Percentiles rank a stretch among this genome's conserved stretches.
Evolutionary conservation across 2,888 invertebrate species (phyloP).

Genomic region (Lissonota sp.): DNA sequence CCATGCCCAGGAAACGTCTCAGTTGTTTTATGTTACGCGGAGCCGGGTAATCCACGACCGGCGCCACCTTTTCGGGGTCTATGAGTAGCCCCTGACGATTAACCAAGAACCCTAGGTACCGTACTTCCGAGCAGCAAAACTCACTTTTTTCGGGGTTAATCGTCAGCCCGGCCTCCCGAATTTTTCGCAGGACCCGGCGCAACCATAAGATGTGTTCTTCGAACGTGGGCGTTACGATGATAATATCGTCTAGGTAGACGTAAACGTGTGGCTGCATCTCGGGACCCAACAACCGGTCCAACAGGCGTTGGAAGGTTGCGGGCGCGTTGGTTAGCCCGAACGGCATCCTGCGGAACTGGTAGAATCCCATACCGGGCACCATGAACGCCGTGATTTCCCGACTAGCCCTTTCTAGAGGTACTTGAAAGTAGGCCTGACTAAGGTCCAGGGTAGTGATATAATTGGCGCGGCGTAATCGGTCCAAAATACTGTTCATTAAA

Average conservation of each 20-base stretch:
- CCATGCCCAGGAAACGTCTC: constrained; percentile 24
- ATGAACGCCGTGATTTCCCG: constrained; percentile 77
- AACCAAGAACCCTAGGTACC: constrained; percentile 31
- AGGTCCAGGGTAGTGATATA: constrained; percentile 74
- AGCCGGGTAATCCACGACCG: background rate
- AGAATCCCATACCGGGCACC: constrained; percentile 74
- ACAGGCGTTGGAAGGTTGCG: constrained; percentile 68
- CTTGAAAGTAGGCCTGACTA: constrained; percentile 72
- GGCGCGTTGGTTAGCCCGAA: constrained; percentile 72
- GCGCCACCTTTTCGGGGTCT: constrained; percentile 26
- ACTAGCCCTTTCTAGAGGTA: constrained; percentile 69
- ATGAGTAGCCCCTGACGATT: constrained; percentile 4
- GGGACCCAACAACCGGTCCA: constrained; percentile 24
- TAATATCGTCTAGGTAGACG: too few species aligned
- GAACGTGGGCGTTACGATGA: too few species aligned
- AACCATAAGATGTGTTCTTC: too few species aligned
- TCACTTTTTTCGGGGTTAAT: constrained; percentile 32
- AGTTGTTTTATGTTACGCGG: constrained; percentile 30
- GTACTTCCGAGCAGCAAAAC: constrained; percentile 12
- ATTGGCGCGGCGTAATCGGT: constrained; percentile 70
- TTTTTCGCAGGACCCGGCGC: constrained; percentile 62
- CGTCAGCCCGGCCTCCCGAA: constrained; percentile 69
- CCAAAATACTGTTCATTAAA: constrained; percentile 71
- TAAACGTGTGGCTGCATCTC: too few species aligned
- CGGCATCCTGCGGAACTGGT: constrained; percentile 72